A percentile compares a stretch with the other conserved stretches of the same genome.
Evolutionary conservation across 2,888 invertebrate species (phyloP).

Genomic region (Apamea monoglypha): DNA sequence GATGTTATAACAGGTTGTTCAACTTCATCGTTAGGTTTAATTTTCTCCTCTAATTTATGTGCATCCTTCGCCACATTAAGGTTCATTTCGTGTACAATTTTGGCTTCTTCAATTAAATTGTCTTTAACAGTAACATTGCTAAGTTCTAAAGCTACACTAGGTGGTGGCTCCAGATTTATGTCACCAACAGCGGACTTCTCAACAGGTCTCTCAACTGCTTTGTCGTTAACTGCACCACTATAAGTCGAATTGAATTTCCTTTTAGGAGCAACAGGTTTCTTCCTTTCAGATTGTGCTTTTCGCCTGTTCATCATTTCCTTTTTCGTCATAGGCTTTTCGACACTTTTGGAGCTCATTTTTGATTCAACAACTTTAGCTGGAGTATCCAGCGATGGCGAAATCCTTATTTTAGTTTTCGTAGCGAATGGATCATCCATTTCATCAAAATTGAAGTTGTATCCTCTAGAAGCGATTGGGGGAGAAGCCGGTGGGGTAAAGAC

Average conservation of each 20-base stretch:
- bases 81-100: conserved; percentile 24
- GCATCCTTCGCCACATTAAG: conserved; percentile 35
- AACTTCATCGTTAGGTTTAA: conserved; percentile 21
- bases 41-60: conserved; percentile 32
- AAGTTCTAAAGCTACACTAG: conserved; percentile 35
- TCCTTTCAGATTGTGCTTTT: conserved; percentile 76
- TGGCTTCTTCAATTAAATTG: conserved; percentile 27
- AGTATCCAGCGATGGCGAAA: conserved; percentile 76
- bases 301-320: conserved; percentile 72
- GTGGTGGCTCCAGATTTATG: conserved; percentile 25
- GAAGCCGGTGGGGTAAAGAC: conserved; percentile 73
- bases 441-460: conserved; percentile 85
- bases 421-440: conserved; percentile 85
- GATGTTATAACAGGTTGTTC: conserved; percentile 35
- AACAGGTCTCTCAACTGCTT: conserved; percentile 34
- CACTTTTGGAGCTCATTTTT: conserved; percentile 44
- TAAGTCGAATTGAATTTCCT: conserved; percentile 74
- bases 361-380: conserved; percentile 55
- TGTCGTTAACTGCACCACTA: conserved; percentile 43
- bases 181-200: conserved; percentile 28
- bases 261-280: conserved; percentile 68
- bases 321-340: conserved; percentile 51
- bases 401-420: conserved; percentile 81
- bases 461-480: conserved; percentile 80
- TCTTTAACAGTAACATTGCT: conserved; percentile 43